Evolutionary conservation across 2,113 vertebrate species (phyloP), one percentile per base, ranked within the genome.

Genomic region (Crotalus tigris): DNA sequence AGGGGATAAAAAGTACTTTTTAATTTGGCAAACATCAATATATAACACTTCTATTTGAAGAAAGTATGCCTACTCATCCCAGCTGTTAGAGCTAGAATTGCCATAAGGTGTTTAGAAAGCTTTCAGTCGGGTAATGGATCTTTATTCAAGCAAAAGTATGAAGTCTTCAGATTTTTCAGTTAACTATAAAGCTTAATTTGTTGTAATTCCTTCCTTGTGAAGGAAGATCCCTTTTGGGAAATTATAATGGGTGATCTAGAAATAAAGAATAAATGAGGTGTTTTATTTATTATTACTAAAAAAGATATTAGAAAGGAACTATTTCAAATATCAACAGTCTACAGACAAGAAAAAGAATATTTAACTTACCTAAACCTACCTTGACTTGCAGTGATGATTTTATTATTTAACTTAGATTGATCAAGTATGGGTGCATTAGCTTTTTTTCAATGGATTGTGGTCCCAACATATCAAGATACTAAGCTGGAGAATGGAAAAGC

Each of bases 41-140:
- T 91, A 11, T 55, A 44, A 46, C n/a, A 54, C 57, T 88, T 92
- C 86, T 92, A 88, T 92, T 92, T 92, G 86, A 88, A 92, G 87
- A 88, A 88, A 53, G 59, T 21, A 51, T 64, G 91, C 91, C 87
- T 92, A 92, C 91, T 88, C 86, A 55, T 55, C 91, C 59, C 91
- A 92, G 91, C 91, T 92, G 86, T 69, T 88, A 54, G 51, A 88
- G 86, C 54, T 7, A 92, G 59, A 92, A 92, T 49, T 92, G 91
- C 39, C 91, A 92, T 88, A 92, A 92, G 59, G 91, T 92, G 51
- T 88, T 92, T 88, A 92, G n/a, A 88, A 92, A 88, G n/a, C n/a
- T 92, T 92, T 69, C 46, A 88, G 3, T 53, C 11, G 49, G 58
- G 91, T 24, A 88, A 75, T 11, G 12, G 91, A 33, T 92, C 49